Evolutionary conservation across 2,113 vertebrate genomes (phyloP), one percentile per base, ranked within the genome.

Genomic region (Etia nguti): DNA sequence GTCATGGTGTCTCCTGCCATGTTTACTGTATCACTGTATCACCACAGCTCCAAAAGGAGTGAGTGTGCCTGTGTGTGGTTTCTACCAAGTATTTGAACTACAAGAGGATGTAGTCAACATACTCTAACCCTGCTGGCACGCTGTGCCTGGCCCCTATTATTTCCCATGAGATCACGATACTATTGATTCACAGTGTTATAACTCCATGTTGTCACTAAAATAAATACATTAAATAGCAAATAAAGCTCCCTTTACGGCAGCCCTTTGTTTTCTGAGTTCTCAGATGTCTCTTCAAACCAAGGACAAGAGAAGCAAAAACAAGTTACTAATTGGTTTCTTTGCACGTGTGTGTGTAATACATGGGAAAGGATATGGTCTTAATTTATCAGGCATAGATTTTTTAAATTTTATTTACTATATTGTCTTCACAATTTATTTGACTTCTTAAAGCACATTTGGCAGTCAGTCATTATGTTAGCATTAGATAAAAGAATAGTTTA

Each of bases 131-230:
- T 83, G 31, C 56, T 62, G 52, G 50, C 31, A 18, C 26, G 48
- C 54, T 84, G 24, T 34, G 79, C 31, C 60, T 80, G 70, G 36
- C 68, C 65, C 88, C 29, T 65, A 5, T 85, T 90, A 87, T 90
- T 92, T 90, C 81, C 86, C 50, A 22, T 2, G 73, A 85, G 62
- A 65, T 80, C 81, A 56, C 16, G 26, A 34, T 57, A 83, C 80
- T 89, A 84, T 90, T 89, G 90, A 93, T 93, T 91, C 82, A 75
- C 59, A 46, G 31, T 43, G 84, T 92, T 82, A 84, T 68, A 81
- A 77, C 82, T 90, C 81, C 26, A 60, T 55, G 24, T 73, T 89
- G 84, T 79, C 73, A 62, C 15, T 88, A 86, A 90, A 90, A 73
- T 89, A 90, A 89, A 86, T 84, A 81, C 56, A 88, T 91, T 70